A percentile compares a stretch with the other conserved stretches of the same genome.
Conservation (phyloP, 2,113 vertebrate species). For the Oxyruncus cristatus region DNA sequence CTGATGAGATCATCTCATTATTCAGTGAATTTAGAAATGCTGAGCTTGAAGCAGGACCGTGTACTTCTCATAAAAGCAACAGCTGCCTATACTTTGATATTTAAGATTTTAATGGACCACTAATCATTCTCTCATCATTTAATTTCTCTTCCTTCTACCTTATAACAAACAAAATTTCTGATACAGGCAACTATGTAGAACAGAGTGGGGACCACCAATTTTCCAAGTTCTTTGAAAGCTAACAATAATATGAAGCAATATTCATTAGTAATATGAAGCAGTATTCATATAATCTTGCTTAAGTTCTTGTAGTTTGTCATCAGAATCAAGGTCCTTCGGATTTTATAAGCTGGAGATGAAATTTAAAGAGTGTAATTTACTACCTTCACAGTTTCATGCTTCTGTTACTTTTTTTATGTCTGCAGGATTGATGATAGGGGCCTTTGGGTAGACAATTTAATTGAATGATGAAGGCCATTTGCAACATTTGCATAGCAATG, state of each 20-base stretch:
- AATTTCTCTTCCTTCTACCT: neutral
- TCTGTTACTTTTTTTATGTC: conserved; percentile 13
- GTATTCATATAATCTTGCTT: neutral
- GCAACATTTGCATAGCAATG: conserved; percentile 1
- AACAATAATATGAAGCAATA: neutral
- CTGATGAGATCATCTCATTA: neutral
- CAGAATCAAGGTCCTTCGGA: conserved; percentile 34
- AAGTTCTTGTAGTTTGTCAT: neutral
- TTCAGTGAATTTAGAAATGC: neutral
- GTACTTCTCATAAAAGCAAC: neutral
- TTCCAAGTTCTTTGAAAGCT: neutral
- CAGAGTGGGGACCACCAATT: neutral
- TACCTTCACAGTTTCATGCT: neutral
- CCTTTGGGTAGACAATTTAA: conserved; percentile 54
- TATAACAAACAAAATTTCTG: neutral
- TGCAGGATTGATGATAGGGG: neutral
- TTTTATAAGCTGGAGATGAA: conserved; percentile 42
- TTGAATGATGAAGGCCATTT: conserved; percentile 31
- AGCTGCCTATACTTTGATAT: neutral
- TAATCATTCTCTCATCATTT: neutral
- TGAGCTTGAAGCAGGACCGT: neutral
- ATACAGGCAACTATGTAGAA: neutral
- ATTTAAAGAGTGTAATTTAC: conserved; percentile 45
- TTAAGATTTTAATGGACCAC: neutral
- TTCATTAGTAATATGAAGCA: neutral